Evolutionary conservation across 2,888 invertebrate genomes (phyloP), one percentile per base, ranked within the genome.

Genomic region (Anoplius nigerrimus): DNA sequence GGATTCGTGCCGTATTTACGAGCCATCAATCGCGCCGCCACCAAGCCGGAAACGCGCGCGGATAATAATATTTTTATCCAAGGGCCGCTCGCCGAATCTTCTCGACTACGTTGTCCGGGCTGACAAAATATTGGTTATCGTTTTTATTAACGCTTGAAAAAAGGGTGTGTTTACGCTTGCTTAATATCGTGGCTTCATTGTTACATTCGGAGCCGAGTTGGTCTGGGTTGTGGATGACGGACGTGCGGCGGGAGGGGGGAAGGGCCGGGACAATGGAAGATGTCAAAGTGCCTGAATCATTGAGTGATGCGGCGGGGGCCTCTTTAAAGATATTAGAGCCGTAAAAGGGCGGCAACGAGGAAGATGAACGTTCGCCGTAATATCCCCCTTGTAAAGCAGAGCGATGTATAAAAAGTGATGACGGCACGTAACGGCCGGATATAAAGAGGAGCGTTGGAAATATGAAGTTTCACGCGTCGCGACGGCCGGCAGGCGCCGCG

Each of bases 281-380:
- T 48, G 11, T 48, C n/a, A 3, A 22, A 43, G 18, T 8, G 48
- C 42, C 4, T 5, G 15, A 46, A 20, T 51, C 22, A 70, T 61
- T 45, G 22, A 58, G 21, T 45, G 42, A 57, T 62, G 59, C 46
- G 45, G 16, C 18, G 42, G 5, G 48, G 22, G 45, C 56, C 22
- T 43, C 60, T 53, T 45, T 52, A 71, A 74, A 66, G 48, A 46
- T 55, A 8, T 52, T 16, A 16, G 59, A 53, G 53, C 55, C 51
- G 60, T 73, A 76, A 67, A 76, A 67, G 70, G 46, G 51, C 53
- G 43, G 16, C n/a, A 66, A 66, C 48, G 60, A 55, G 58, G 52
- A 62, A 56, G 54, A 66, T 27, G 55, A 63, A 63, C 54, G 42
- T 20, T 13, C 15, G 21, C 15, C 46, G 18, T 60, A 59, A 59